Evolutionary conservation across 1,140 invertebrate genomes (phyloP), one percentile per base, ranked within the genome.

Genomic region (Nephila pilipes): DNA sequence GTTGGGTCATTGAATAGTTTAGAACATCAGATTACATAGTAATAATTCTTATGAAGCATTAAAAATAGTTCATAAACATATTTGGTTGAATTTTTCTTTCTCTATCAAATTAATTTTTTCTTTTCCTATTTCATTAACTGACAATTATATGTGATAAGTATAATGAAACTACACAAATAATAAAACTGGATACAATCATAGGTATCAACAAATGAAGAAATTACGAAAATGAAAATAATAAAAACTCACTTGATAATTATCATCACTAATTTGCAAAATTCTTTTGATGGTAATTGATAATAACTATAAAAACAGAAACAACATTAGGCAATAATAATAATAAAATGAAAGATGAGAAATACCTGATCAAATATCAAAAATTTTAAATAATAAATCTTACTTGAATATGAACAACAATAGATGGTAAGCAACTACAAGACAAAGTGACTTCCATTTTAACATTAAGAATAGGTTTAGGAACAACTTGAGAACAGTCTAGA

Each of bases 391-490:
- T 75, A 1, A 18, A 5, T 4, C 38, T 55, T 46, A 83, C 81
- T 22, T 83, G 12, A 55, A 83, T 25, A 20, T 83, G 22, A 5
- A 25, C 54, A 14, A 10, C 14, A 6, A 29, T 29, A 83, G 46
- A 54, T 20, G 54, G 81, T 2, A n/a, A 4, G n/a, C n/a, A 57
- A 1, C 18, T 18, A 55, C 38, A 54, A 29, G 22, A n/a, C 12
- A 55, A 38, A 55, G 38, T 29, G 46, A 46, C 46, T 46, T 4
- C 46, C 81, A 83, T 55, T 55, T 25, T 54, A 5, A 83, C 81
- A 57, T 83, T 83, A 2, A 83, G 54, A 55, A 83, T 18, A 18
- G 81, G 81, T 14, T 32, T 55, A 2, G 81, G 81, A 55, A 83
- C 81, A 57, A 83, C n/a, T 2, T 3, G n/a, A 32, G 46, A 83